These are phyloP conservation scores for Amiota minor DNA, from an alignment of 2,888 invertebrate species.

Conservation along the genomic window DNA sequence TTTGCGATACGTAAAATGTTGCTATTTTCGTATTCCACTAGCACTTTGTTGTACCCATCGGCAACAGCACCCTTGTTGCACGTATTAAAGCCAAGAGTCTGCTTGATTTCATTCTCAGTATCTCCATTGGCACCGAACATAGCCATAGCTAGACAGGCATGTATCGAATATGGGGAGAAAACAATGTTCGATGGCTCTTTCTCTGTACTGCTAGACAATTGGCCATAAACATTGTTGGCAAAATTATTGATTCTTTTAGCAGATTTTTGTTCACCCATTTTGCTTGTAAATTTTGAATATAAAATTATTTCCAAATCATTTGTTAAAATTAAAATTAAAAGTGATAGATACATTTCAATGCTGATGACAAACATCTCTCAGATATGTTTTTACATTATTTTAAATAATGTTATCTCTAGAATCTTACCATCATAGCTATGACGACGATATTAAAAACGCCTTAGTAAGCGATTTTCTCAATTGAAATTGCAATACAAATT, in stretches of 20 bases:
- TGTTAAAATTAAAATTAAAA: no score
- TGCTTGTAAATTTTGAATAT: no score
- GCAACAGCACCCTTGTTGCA: background rate
- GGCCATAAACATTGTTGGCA: constrained; percentile 1
- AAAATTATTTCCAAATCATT: no score
- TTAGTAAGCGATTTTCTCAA: no score
- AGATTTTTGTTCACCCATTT: no score
- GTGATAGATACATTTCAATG: no score
- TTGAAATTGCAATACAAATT: no score
- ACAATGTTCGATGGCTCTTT: background rate
- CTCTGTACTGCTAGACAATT: background rate
- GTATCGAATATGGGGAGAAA: constrained; percentile 15
- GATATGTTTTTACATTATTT: no score
- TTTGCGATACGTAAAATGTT: constrained; percentile 77
- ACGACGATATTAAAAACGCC: no score
- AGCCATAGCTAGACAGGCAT: background rate
- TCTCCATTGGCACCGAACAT: background rate
- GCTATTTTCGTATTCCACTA: constrained; percentile 48
- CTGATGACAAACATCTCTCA: no score
- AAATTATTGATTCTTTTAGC: background rate
- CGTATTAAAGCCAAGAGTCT: background rate
- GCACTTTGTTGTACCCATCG: constrained; percentile 29
- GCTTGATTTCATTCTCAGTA: background rate
- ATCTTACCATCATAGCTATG: no score
- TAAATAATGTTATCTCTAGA: no score